These are phyloP conservation scores for Amniataba percoides DNA, from an alignment of 2,797 vertebrate species.

Conservation along the genomic window DNA sequence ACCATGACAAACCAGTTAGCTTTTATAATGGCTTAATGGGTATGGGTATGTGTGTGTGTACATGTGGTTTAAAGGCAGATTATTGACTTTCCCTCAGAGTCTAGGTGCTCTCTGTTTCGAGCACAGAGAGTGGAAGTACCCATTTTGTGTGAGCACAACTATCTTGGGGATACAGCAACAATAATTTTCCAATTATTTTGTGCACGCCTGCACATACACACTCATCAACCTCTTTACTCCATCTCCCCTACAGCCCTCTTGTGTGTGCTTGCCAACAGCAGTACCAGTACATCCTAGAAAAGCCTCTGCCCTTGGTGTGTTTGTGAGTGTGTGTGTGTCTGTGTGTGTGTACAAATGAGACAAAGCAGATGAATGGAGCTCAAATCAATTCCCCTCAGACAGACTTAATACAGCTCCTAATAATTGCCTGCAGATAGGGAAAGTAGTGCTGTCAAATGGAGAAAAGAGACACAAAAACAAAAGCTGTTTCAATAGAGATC, in stretches of 20 bases:
- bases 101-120: slow-evolving; percentile 47
- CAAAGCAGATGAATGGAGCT: slow-evolving; percentile 83
- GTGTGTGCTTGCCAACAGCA: slow-evolving; percentile 54
- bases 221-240: slow-evolving; percentile 49
- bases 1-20: slow-evolving; percentile 63
- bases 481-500: slow-evolving; percentile 66
- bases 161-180: slow-evolving; percentile 43
- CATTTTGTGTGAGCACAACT: slow-evolving; percentile 35
- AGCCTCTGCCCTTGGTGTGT: slow-evolving; percentile 73
- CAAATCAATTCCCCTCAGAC: slow-evolving; percentile 83
- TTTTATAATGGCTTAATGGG: slow-evolving; percentile 54
- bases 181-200: slow-evolving; percentile 55
- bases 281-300: slow-evolving; percentile 73
- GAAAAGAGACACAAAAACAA: slow-evolving; percentile 77
- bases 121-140: slow-evolving; percentile 32
- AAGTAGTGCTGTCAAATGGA: slow-evolving; percentile 71
- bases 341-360: slow-evolving; percentile 71
- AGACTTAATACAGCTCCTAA: slow-evolving; percentile 83
- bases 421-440: slow-evolving; percentile 82
- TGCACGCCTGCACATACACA: slow-evolving; percentile 1
- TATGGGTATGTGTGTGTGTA: slow-evolving; percentile 27
- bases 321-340: slow-evolving; percentile 31
- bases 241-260: slow-evolving; percentile 46
- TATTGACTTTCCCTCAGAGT: slow-evolving; percentile 57
- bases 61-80: slow-evolving; percentile 46